Percentiles rank a stretch among this genome's conserved stretches.
Evolutionary conservation across 2,113 vertebrate genomes (phyloP).

Genomic region (Mellivora capensis): DNA sequence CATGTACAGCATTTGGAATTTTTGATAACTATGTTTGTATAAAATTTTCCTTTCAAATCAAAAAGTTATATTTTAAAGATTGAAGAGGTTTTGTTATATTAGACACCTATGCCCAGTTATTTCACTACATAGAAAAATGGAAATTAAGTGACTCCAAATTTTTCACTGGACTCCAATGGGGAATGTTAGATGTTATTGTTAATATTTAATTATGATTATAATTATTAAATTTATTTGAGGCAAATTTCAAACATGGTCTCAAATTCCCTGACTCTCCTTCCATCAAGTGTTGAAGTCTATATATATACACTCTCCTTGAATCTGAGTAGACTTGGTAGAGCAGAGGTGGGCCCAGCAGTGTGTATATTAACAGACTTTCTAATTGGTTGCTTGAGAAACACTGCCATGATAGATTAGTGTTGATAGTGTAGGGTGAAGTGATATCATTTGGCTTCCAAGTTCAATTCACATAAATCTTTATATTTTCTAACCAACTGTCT

Average conservation of each 20-base stretch:
- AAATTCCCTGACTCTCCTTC: neutral
- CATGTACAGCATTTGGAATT: neutral
- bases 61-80: neutral
- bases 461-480: neutral
- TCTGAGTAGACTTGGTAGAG: neutral
- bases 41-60: neutral
- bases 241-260: neutral
- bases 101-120: neutral
- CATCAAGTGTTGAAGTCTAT: neutral
- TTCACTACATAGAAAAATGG: neutral
- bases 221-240: neutral
- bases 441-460: neutral
- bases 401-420: neutral
- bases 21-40: neutral
- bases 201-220: neutral
- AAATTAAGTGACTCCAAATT: neutral
- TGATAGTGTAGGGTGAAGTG: neutral
- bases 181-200: neutral
- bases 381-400: neutral
- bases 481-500: neutral
- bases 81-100: neutral
- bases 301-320: neutral
- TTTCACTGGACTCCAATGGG: neutral
- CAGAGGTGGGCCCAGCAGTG: accelerated
- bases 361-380: neutral